Conservation (phyloP, 2,888 invertebrate species). For the Synergus itoensis region DNA sequence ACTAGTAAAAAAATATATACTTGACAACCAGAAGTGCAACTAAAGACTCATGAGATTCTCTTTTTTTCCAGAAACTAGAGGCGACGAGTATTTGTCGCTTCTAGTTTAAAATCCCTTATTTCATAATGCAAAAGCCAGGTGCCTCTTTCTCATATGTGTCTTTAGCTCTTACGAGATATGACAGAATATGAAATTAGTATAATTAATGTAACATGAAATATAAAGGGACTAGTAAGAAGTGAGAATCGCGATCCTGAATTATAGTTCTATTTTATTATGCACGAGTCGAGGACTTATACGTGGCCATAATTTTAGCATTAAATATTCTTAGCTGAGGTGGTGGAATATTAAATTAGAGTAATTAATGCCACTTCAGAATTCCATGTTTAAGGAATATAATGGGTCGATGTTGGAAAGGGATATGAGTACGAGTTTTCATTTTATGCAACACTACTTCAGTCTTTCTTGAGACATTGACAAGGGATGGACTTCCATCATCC, state of each 20-base stretch:
- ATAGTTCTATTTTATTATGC: not conserved
- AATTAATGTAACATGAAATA: not conserved
- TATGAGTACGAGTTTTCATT: not conserved
- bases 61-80: not conserved
- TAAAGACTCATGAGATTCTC: not conserved
- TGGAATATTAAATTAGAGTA: not conserved
- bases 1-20: not conserved
- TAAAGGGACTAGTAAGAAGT: not conserved
- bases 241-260: not conserved
- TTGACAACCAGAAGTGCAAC: not conserved
- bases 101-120: not conserved
- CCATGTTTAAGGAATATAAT: not conserved
- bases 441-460: not conserved
- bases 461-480: not conserved
- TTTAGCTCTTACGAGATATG: not conserved
- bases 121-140: not conserved
- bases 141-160: not conserved
- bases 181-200: not conserved
- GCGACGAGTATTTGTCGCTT: not conserved
- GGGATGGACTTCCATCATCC: conserved; percentile 11
- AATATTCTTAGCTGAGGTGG: not conserved
- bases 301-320: not conserved
- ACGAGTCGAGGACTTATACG: not conserved
- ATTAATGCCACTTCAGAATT: not conserved
- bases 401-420: not conserved